Evolutionary conservation across 2,797 vertebrate species (phyloP).

Genomic region (Dendrocincla tyrannina): DNA sequence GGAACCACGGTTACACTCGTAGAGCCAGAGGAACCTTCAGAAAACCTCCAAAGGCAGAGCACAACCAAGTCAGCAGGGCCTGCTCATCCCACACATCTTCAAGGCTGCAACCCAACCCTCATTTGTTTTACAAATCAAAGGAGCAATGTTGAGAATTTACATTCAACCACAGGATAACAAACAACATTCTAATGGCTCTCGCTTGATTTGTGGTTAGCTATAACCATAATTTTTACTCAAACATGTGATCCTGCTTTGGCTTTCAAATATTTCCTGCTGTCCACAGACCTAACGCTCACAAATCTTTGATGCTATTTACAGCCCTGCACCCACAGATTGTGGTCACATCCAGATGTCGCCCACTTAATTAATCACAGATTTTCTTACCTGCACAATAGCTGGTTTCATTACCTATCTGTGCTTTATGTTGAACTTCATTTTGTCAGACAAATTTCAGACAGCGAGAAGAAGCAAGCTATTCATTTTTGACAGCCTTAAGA

Average conservation of each 20-base stretch:
- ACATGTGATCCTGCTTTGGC: constrained; percentile 64
- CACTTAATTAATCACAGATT: constrained; percentile 64
- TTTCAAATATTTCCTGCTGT: constrained; percentile 68
- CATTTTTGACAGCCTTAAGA: constrained; percentile 13
- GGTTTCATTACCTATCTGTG: constrained; percentile 39
- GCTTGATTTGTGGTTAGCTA: constrained; percentile 54
- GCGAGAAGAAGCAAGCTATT: constrained; percentile 49
- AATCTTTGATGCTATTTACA: constrained; percentile 69
- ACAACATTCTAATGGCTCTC: constrained; percentile 52
- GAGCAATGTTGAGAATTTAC: constrained; percentile 26
- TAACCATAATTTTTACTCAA: constrained; percentile 63
- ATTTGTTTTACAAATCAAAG: constrained; percentile 14
- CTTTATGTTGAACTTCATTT: constrained; percentile 24
- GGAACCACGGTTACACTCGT: background rate
- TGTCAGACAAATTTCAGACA: constrained; percentile 35
- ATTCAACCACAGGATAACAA: constrained; percentile 27
- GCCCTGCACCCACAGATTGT: constrained; percentile 33
- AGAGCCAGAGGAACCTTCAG: background rate
- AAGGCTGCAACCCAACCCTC: background rate
- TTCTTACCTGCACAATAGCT: constrained; percentile 58
- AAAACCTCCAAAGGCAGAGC: background rate
- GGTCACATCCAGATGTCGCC: constrained; percentile 50
- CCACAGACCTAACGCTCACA: constrained; percentile 25
- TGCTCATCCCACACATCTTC: background rate
- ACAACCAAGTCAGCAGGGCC: background rate